Base-by-base conservation (phyloP, 2,797 vertebrate species). In the Babyrousa celebensis region DNA sequence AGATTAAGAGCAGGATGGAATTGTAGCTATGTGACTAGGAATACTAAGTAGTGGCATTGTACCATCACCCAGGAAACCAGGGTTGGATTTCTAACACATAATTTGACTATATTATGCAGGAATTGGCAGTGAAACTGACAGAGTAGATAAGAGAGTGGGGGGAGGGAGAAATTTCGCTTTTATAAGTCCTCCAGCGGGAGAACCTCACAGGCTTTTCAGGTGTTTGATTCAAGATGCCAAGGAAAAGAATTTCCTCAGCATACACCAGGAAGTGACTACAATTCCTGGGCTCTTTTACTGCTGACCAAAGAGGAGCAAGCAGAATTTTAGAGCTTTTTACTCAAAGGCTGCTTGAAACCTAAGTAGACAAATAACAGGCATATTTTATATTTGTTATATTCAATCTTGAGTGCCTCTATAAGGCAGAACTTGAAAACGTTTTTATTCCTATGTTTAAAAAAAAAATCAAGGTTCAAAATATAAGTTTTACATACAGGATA, bases 51-150 rank as follows among this genome's bases (percentile, higher is more conserved):
- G 95, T 93, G 85, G 72, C 32, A 95, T 79, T 89, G 89, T 93
- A 91, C 52, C 85, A 96, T 97, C 96, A 84, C 96, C 97, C 93
- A 56, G 97, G 97, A 97, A 98, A 98, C 96, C 89, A 36, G 87
- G 84, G 95, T 97, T 96, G 96, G 92, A 92, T 95, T 86, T 87
- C 93, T 89, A 95, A 67, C 67, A 83, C 89, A 75, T 94, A 96
- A 95, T 97, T 96, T 94, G 93, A 96, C 67, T 95, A 70, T 65
- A 96, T 94, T 95, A 96, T 97, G 84, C 80, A 71, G 89, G 18
- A 92, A 20, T 54, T 94, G 89, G 75, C 89, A 84, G 65, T 15
- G 67, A 95, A 95, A 89, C 52, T 80, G 56, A 83, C 72, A 95
- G 82, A 90, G 67, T 36, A 74, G 95, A 32, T 60, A 70, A 29